Evolutionary conservation across 2,797 vertebrate species (phyloP), one percentile per base, ranked within the genome.

Genomic region (Eurystomus glaucurus): DNA sequence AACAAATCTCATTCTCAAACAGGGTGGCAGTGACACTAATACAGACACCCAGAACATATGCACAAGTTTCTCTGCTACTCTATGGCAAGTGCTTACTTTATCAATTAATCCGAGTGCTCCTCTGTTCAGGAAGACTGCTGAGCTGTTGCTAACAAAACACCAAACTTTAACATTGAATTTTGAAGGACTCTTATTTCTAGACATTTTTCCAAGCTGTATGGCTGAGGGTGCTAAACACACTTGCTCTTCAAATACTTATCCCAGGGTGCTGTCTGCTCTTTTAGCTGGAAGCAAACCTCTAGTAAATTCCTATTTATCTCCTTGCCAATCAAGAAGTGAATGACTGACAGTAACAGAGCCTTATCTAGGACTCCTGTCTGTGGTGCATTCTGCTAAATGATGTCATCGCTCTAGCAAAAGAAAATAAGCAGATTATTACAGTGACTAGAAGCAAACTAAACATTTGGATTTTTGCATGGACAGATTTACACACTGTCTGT

Each of bases 401-500:
- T 98, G 98, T 98, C 98, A 98, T 97, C 31, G 97, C 97, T 98
- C 89, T 7, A 97, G 97, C 98, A 97, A 97, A 98, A 95, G 96
- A 98, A 98, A 98, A 98, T 98, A 98, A 98, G 98, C 98, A 98
- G 97, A 98, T 98, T 98, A 98, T 98, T 98, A 98, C 91, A 97
- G 98, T 96, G 98, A 98, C 98, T 97, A 97, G 98, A 98, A 98
- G 98, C 98, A 98, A 98, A 98, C 98, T 97, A 98, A 98, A 98
- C 98, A 98, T 98, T 98, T 98, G 98, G 98, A 97, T 97, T 98
- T 98, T 98, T 98, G 98, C 98, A 98, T 97, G 98, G 98, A 97
- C 98, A 98, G 98, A 98, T 98, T 98, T 98, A 98, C 98, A 98
- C 98, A 97, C 98, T 98, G 98, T 98, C 98, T 98, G 98, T 98